phyloP scores from a whole-genome alignment of 2,113 vertebrate species.

The Ceyx melanurus region DNA sequence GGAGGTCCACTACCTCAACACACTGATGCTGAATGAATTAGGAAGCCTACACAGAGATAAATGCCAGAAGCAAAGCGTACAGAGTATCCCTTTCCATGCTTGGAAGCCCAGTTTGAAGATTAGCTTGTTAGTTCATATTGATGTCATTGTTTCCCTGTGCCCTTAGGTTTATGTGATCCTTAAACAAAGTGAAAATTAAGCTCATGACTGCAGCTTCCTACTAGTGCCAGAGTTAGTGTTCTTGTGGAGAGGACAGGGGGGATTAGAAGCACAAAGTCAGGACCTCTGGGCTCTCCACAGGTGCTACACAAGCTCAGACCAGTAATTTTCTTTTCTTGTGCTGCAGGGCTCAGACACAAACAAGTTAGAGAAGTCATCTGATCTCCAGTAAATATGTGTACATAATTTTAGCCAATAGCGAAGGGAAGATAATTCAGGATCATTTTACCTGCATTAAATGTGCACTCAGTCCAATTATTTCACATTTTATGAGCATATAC shows the following conservation, averaged over 20 bases:
- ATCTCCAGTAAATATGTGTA: not conserved
- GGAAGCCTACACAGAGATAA: not conserved
- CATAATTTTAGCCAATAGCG: not conserved
- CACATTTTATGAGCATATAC: not conserved
- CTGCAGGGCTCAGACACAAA: constrained; percentile 1
- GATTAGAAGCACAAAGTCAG: not conserved
- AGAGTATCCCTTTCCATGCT: not conserved
- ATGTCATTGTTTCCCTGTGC: not conserved
- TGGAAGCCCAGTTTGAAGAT: not conserved
- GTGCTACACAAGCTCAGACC: not conserved
- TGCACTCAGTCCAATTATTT: constrained; percentile 28
- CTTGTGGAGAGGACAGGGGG: not conserved
- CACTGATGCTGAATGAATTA: not conserved
- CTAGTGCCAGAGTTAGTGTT: not conserved
- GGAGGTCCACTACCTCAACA: not conserved
- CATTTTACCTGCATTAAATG: constrained; percentile 45
- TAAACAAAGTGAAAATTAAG: constrained; percentile 44
- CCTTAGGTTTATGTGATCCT: not conserved
- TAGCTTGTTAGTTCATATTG: constrained; percentile 5
- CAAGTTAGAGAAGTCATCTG: not conserved
- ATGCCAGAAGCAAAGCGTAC: not conserved
- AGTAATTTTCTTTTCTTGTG: not conserved
- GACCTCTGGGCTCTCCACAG: constrained; percentile 10
- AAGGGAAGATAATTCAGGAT: constrained; percentile 19
- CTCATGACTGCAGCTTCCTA: not conserved